Evolutionary conservation across 2,113 vertebrate species (phyloP).

Genomic region (Lamprologus tigripictilis): DNA sequence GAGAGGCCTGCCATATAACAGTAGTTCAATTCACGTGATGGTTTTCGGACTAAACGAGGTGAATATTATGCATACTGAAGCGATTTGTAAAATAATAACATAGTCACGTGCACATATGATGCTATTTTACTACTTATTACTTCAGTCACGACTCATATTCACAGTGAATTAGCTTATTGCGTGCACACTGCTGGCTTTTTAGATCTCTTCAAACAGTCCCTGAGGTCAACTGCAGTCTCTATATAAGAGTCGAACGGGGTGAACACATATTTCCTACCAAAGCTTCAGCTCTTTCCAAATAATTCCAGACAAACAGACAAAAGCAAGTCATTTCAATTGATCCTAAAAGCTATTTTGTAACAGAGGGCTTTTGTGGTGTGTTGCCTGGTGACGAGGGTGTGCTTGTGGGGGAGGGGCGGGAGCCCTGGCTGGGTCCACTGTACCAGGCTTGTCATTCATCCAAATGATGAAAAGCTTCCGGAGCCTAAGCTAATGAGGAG

Average conservation of each 20-base stretch:
- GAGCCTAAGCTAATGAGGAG: slow-evolving; percentile 69
- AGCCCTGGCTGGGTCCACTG: slow-evolving; percentile 41
- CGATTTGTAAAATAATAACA: background rate
- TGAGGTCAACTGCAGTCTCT: slow-evolving; percentile 46
- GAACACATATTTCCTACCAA: slow-evolving; percentile 51
- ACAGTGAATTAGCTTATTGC: background rate
- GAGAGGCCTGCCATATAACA: slow-evolving; percentile 1
- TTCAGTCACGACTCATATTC: background rate
- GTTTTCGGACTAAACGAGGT: background rate
- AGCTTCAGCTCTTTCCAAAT: slow-evolving; percentile 67
- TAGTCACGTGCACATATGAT: background rate
- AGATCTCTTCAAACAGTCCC: slow-evolving; percentile 29
- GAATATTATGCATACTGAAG: background rate
- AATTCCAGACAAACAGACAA: slow-evolving; percentile 64
- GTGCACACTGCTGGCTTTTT: slow-evolving; percentile 2
- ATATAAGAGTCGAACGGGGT: slow-evolving; percentile 5
- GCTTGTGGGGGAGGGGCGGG: slow-evolving; percentile 43
- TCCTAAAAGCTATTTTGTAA: slow-evolving; percentile 65
- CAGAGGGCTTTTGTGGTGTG: slow-evolving; percentile 61
- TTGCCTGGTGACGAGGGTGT: slow-evolving; percentile 66
- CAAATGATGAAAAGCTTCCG: slow-evolving; percentile 76
- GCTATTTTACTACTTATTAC: background rate
- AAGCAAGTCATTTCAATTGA: slow-evolving; percentile 64
- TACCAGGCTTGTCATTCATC: slow-evolving; percentile 65
- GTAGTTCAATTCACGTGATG: slow-evolving; percentile 2